These are phyloP conservation scores for Polia nebulosa DNA, from an alignment of 2,888 invertebrate species.

Conservation along the genomic window DNA sequence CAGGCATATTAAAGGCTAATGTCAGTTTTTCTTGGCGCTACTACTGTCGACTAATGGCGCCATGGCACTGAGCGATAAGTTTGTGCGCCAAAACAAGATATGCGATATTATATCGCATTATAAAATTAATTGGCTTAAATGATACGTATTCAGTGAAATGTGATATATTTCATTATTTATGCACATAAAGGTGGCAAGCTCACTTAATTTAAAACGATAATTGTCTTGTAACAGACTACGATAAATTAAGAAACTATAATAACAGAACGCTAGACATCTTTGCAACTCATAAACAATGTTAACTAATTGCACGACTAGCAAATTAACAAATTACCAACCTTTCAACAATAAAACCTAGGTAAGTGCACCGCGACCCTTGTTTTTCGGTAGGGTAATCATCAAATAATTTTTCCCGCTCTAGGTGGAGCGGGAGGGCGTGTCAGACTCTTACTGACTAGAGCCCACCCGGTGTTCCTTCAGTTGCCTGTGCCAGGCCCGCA, in stretches of 20 bases:
- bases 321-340: constrained; percentile 1
- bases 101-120: background rate
- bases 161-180: background rate
- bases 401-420: too few relatives aligned
- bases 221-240: background rate
- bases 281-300: background rate
- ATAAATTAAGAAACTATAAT: constrained; percentile 1
- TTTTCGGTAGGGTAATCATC: too few relatives aligned
- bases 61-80: constrained; percentile 22
- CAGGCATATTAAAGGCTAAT: constrained; percentile 59
- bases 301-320: background rate
- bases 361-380: too few relatives aligned
- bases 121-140: background rate
- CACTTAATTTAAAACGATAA: background rate
- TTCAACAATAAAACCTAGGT: background rate
- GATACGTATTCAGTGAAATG: too few relatives aligned
- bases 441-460: too few relatives aligned
- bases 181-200: background rate
- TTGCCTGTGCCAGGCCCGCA: too few relatives aligned
- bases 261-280: background rate
- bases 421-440: too few relatives aligned
- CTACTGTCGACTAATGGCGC: constrained; percentile 60
- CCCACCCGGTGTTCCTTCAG: too few relatives aligned
- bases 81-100: constrained; percentile 20
- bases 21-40: constrained; percentile 64